phyloP scores from a whole-genome alignment of 2,888 invertebrate species.

The Pollenia labialis region DNA sequence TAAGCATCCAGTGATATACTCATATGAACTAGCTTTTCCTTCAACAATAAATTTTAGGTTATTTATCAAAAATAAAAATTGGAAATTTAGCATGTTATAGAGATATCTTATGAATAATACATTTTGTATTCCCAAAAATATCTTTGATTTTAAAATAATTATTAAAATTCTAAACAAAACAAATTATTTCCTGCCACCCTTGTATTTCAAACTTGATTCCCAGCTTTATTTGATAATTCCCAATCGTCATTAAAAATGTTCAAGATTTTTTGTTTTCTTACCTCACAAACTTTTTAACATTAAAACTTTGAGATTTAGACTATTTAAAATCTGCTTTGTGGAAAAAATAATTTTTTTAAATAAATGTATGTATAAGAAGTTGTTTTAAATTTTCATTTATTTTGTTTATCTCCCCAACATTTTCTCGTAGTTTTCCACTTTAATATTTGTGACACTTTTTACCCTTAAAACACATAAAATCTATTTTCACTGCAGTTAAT shows the following conservation, averaged over 20 bases:
- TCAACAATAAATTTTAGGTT: no score
- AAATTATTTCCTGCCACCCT: no score
- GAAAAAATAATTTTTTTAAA: constrained; percentile 30
- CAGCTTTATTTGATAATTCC: background rate
- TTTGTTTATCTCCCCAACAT: background rate
- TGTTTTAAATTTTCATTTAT: constrained; percentile 5
- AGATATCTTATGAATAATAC: no score
- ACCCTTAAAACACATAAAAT: constrained; percentile 54
- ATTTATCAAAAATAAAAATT: no score
- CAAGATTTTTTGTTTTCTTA: background rate
- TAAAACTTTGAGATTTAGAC: constrained; percentile 5
- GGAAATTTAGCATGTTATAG: no score
- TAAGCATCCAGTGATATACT: no score
- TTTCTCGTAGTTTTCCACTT: background rate
- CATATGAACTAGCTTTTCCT: no score
- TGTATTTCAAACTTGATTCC: background rate
- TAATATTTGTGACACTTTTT: constrained; percentile 50
- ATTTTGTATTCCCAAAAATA: no score
- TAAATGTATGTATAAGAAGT: constrained; percentile 16
- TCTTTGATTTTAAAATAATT: no score
- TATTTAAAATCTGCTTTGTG: constrained; percentile 16
- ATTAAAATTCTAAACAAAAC: no score
- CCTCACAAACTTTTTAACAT: background rate
- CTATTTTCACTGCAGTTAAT: constrained; percentile 67
- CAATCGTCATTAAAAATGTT: background rate